Percentiles rank a stretch among this genome's conserved stretches.
phyloP scores from a whole-genome alignment of 2,797 vertebrate genomes.

The Myotis myotis region DNA sequence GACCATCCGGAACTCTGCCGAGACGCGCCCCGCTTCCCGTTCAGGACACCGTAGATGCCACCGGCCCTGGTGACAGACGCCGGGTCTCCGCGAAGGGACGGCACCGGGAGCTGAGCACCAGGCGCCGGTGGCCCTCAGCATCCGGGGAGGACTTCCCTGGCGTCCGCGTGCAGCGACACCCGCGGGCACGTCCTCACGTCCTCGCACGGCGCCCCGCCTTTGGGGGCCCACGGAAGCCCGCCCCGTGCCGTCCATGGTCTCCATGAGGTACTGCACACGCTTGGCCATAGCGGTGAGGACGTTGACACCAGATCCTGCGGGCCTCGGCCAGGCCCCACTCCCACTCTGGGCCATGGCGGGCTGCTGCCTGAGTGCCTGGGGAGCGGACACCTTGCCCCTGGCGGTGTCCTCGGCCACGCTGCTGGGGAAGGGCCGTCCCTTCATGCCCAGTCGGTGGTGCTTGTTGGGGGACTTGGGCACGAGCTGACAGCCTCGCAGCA shows the following conservation, averaged over 20 bases:
- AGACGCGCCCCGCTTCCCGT: conserved; percentile 90
- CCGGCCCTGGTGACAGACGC: conserved; percentile 90
- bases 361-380: conserved; percentile 90
- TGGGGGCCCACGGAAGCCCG: conserved; percentile 94
- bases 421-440: conserved; percentile 87
- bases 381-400: conserved; percentile 87
- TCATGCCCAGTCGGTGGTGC: conserved; percentile 94
- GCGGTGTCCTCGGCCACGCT: conserved; percentile 92
- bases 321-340: conserved; percentile 91
- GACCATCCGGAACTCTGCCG: conserved; percentile 88
- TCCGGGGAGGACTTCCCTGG: conserved; percentile 93
- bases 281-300: conserved; percentile 91
- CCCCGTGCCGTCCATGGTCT: conserved; percentile 93
- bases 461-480: conserved; percentile 94
- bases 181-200: conserved; percentile 90
- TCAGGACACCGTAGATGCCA: conserved; percentile 92
- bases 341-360: conserved; percentile 89
- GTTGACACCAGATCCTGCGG: conserved; percentile 94
- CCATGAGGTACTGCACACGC: conserved; percentile 94
- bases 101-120: conserved; percentile 88
- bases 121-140: conserved; percentile 90
- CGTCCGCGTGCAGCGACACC: conserved; percentile 90
- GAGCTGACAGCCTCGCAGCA: conserved; percentile 90
- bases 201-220: conserved; percentile 93
- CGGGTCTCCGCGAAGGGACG: conserved; percentile 89